A percentile compares a stretch with the other conserved stretches of the same genome.
Conservation (phyloP, 2,888 invertebrate species). For the Pogonocherus hispidulus region DNA sequence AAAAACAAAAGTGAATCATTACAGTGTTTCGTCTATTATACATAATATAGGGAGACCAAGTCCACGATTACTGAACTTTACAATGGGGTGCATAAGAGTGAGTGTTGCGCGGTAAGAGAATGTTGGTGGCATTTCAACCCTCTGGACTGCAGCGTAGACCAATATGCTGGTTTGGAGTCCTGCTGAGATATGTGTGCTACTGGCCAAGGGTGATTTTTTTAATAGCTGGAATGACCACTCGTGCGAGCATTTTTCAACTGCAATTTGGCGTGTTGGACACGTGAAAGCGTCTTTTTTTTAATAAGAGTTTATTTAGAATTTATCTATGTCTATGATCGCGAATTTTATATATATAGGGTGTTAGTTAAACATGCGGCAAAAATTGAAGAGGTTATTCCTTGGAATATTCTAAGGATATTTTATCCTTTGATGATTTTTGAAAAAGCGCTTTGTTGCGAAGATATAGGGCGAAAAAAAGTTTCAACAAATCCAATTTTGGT, state of each 20-base stretch:
- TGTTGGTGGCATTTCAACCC: slow-evolving; percentile 36
- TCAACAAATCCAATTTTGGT: no score
- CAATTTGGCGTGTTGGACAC: background rate
- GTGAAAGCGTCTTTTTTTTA: background rate
- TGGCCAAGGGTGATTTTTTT: slow-evolving; percentile 38
- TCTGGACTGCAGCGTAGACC: slow-evolving; percentile 41
- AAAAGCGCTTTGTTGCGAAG: no score
- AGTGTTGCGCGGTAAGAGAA: slow-evolving; percentile 20
- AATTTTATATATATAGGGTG: no score
- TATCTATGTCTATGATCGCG: no score
- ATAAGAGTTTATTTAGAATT: no score
- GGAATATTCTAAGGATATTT: no score
- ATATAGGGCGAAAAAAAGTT: no score
- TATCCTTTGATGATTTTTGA: no score
- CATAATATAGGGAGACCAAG: slow-evolving; percentile 51
- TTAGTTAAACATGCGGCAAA: no score
- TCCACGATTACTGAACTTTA: slow-evolving; percentile 3
- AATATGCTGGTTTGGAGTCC: slow-evolving; percentile 53
- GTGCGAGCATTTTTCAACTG: slow-evolving; percentile 22
- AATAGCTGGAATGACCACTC: slow-evolving; percentile 31
- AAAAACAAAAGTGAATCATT: slow-evolving; percentile 69
- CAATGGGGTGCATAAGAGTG: slow-evolving; percentile 9
- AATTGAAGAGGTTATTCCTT: no score
- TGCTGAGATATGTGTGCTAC: slow-evolving; percentile 54
- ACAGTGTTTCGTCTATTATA: slow-evolving; percentile 66